Evolutionary conservation across 2,113 vertebrate genomes (phyloP), one percentile per base, ranked within the genome.

Genomic region (Anser cygnoides): DNA sequence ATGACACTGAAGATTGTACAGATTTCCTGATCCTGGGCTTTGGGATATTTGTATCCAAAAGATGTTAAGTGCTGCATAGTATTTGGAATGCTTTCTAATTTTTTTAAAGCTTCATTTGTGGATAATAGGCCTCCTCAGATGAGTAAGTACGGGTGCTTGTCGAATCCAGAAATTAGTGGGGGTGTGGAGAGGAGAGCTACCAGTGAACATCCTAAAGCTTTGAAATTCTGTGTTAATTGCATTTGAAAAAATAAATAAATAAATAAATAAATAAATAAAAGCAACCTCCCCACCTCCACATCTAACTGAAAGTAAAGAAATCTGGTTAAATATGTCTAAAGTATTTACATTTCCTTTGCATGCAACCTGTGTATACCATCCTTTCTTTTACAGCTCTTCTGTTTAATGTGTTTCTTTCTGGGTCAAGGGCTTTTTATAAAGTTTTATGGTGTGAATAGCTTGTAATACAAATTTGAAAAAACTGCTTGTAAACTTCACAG

Each of bases 351-450:
- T 70, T 76, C 29, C 46, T 86, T 81, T 83, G 46, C 50, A 46
- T 74, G 59, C 82, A 63, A 11, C 29, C 46, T 74, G 77, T 3
- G 2, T 57, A 52, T 39, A 41, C 25, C 8, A 3, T 81, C 52
- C 21, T 74, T 83, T 90, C 37, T 90, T 43, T 68, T 57, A 90
- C 43, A 67, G 59, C 25, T 83, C 1, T 87, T 91, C 75, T 65
- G 33, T 83, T 90, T 63, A 80, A 88, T 54, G 5, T 21, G 20
- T 13, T 28, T 86, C 33, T 77, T 88, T 84, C 31, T 41, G 31
- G 41, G 50, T 85, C 82, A 80, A 63, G 50, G 55, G 37, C 59
- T 74, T 93, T 97, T 93, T 52, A 26, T 90, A 33, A 74, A 58
- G 46, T 95, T 93, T 74, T 62, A 57, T 71, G 57, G 76, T 72